Base-by-base conservation (phyloP, 2,113 vertebrate species). In the Pagrus major region DNA sequence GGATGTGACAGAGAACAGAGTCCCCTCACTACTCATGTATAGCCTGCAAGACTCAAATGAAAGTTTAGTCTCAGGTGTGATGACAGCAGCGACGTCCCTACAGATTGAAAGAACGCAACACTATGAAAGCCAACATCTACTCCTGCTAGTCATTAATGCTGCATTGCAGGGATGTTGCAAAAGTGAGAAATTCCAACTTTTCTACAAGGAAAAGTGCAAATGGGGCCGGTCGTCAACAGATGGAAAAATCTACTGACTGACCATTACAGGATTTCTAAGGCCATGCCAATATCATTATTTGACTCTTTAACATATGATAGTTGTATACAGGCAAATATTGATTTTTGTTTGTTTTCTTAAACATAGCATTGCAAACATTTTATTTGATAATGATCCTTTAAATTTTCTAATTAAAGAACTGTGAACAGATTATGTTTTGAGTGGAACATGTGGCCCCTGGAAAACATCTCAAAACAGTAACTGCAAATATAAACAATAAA, bases 81-180 rank as follows among this genome's bases (percentile, higher is more conserved):
- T 69, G 64, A 31, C 42, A 35, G 33, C 14, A 42, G 10, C 4
- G 1, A 68, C 4, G 14, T 23, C 21, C 14, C 15, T 4, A 37
- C 3, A 0, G 18, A 21, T 1, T 37, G n/a, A 63, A 27, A 47
- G 11, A 31, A 49, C 16, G 60, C 52, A 25, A 10, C 39, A 37
- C 31, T 16, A 29, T 27, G 35, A 35, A 29, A 3, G 9, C 3
- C 21, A 29, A 27, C 9, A 10, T 64, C 18, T 25, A 14, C 16
- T 56, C 33, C 6, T 55, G 12, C 3, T n/a, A 7, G 5, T 80
- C 64, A 35, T 56, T 59, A 59, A 59, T 78, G 68, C 61, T 78
- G 74, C 68, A 75, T 78, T 47, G 23, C 46, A 61, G 25, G 47
- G 9, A 33, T 21, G 37, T 33, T 14, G 39, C 39, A 18, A n/a